Base-by-base conservation (phyloP, 2,797 vertebrate genomes). In the Austrolebias charrua region DNA sequence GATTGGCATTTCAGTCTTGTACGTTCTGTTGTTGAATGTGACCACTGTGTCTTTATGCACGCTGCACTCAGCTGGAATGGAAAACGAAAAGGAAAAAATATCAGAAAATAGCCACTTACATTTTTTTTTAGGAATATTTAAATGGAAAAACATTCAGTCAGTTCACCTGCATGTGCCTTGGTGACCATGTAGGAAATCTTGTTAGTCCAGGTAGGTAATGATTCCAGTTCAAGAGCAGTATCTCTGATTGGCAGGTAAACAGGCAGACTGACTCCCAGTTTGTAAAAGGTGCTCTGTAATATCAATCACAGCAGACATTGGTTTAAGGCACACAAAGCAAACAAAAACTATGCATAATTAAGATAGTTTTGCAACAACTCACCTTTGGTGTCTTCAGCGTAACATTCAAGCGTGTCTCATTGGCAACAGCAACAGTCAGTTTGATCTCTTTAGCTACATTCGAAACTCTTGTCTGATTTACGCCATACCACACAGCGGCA, bases 361-460 rank as follows among this genome's bases (percentile, higher is more conserved):
- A 42, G 7, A 59, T 49, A 12, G 2, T 10, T 11, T 5, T 53
- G 35, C 31, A 46, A 71, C 46, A 44, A 0, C 3, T 0, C 11
- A 91, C 91, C 88, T 56, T 83, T 74, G 90, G 89, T 64, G 84
- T 77, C 69, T 78, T 88, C 62, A 90, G 12, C 50, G 85, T 42
- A 50, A 92, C 1, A 57, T 89, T 82, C 20, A 93, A 4, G 6
- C 55, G 81, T 24, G 28, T 80, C 28, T 90, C 76, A 51, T 82
- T 65, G 46, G 68, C 75, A 24, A 80, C 55, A 48, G 84, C 82
- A 45, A 87, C 24, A 0, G 89, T 88, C 53, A 94, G 3, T 59
- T 65, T 90, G 38, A 93, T 76, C 79, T 94, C 75, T n/a, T 65
- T 90, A 12, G 63, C 78, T 20, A 66, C 66, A 73, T 95, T 94